A percentile compares a stretch with the other conserved stretches of the same genome.
Evolutionary conservation across 2,888 invertebrate species (phyloP).

Genomic region (Amiota minor): DNA sequence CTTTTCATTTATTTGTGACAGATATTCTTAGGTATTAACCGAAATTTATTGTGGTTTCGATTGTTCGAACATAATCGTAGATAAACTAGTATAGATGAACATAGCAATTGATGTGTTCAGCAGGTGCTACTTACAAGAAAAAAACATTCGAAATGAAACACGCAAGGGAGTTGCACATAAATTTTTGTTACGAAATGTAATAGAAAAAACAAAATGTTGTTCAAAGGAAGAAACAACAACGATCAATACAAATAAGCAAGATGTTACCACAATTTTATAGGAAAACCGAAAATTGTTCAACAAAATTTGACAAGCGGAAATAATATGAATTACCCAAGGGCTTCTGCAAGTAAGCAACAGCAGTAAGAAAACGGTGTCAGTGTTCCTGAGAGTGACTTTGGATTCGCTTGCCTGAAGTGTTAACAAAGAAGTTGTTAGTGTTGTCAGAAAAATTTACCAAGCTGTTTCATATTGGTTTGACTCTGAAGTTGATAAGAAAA

Average conservation of each 20-base stretch:
- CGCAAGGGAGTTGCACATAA: slow-evolving; percentile 16
- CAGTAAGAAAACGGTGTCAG: background rate
- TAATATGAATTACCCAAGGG: slow-evolving; percentile 13
- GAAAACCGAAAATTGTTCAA: slow-evolving; percentile 27
- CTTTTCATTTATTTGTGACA: too few species aligned
- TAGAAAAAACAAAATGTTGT: background rate
- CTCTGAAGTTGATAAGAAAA: background rate
- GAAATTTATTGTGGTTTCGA: too few species aligned
- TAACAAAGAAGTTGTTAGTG: background rate
- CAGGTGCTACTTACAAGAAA: slow-evolving; percentile 8
- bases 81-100: too few species aligned
- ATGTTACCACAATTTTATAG: slow-evolving; percentile 25
- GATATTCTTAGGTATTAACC: too few species aligned
- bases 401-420: background rate
- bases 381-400: background rate
- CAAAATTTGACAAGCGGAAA: slow-evolving; percentile 26
- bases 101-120: background rate
- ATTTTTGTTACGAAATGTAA: slow-evolving; percentile 9
- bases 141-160: background rate
- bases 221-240: background rate
- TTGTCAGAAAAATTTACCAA: slow-evolving; percentile 14
- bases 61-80: too few species aligned
- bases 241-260: background rate
- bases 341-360: slow-evolving; percentile 8
- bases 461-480: slow-evolving; percentile 11